These are phyloP conservation scores for Lota lota DNA, from an alignment of 2,113 vertebrate genomes.

Conservation along the genomic window DNA sequence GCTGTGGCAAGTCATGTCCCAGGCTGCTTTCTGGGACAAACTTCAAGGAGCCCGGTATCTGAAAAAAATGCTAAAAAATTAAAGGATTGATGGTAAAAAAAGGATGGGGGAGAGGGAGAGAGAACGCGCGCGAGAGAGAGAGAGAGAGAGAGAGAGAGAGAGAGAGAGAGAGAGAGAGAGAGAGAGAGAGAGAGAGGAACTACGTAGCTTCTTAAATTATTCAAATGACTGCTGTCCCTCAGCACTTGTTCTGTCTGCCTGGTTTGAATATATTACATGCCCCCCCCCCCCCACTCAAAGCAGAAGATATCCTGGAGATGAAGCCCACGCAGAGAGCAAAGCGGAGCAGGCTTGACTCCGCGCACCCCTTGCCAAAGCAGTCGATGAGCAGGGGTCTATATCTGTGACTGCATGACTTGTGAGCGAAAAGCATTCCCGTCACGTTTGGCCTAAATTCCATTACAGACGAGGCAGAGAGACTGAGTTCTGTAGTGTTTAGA, in stretches of 20 bases:
- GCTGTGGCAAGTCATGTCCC: slow-evolving; percentile 50
- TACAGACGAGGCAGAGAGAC: slow-evolving; percentile 12
- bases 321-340: slow-evolving; percentile 62
- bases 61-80: slow-evolving; percentile 20
- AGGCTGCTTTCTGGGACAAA: slow-evolving; percentile 71
- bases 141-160: slow-evolving; percentile 30
- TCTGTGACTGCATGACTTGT: slow-evolving; percentile 40
- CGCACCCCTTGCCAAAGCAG: slow-evolving; percentile 33
- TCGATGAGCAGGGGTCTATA: slow-evolving; percentile 40
- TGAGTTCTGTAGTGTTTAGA: not conserved
- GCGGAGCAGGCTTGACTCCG: slow-evolving; percentile 53
- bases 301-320: slow-evolving; percentile 65
- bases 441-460: slow-evolving; percentile 65
- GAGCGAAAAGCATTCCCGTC: slow-evolving; percentile 50
- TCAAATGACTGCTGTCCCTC: slow-evolving; percentile 67
- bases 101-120: slow-evolving; percentile 12
- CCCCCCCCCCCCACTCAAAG: slow-evolving; percentile 43
- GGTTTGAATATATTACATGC: slow-evolving; percentile 73
- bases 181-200: slow-evolving; percentile 34
- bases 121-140: slow-evolving; percentile 15
- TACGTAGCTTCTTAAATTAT: slow-evolving; percentile 70
- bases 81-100: slow-evolving; percentile 28
- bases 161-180: slow-evolving; percentile 13
- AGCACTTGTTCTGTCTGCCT: slow-evolving; percentile 70
- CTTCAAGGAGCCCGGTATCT: slow-evolving; percentile 55